phyloP scores from a whole-genome alignment of 92 coral and sea anemone genomes.

The Paragorgia papillata region DNA sequence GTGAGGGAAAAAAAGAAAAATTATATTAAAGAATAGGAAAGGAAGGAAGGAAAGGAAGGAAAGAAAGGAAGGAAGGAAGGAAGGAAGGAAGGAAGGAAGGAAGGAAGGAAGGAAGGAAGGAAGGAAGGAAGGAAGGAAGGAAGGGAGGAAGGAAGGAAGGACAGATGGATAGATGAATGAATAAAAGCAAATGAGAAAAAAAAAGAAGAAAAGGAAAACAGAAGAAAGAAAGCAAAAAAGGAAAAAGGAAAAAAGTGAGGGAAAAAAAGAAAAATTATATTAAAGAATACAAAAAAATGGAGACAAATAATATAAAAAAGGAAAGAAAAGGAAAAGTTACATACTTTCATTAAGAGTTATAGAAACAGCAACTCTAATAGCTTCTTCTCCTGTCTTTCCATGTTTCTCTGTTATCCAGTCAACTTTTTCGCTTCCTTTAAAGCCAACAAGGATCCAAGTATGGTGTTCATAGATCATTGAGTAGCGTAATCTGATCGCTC shows the following conservation, averaged over 20 bases:
- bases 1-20: neutral
- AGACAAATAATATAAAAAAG: too few relatives aligned
- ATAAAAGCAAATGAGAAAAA: neutral
- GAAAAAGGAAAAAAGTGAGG: neutral
- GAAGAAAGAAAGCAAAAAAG: neutral
- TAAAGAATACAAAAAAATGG: too few relatives aligned
- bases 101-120: neutral
- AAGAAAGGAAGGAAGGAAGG: neutral
- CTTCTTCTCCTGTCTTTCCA: neutral
- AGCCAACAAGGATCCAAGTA: conserved; percentile 21
- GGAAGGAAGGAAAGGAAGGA: neutral
- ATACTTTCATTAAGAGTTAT: conserved; percentile 26
- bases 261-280: neutral
- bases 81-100: neutral
- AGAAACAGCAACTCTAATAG: conserved; percentile 11
- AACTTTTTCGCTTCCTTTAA: conserved; percentile 6
- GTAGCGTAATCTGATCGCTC: conserved; percentile 24
- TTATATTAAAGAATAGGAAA: neutral
- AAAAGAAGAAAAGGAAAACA: neutral
- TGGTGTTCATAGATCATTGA: neutral
- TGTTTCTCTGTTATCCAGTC: conserved; percentile 27
- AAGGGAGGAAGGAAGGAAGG: neutral
- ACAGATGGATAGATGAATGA: too few relatives aligned
- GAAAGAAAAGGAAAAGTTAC: neutral
- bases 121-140: neutral